Percentiles rank a stretch among this genome's conserved stretches.
Conservation (phyloP, 1,140 invertebrate species). For the Zaprionus camerounensis region DNA sequence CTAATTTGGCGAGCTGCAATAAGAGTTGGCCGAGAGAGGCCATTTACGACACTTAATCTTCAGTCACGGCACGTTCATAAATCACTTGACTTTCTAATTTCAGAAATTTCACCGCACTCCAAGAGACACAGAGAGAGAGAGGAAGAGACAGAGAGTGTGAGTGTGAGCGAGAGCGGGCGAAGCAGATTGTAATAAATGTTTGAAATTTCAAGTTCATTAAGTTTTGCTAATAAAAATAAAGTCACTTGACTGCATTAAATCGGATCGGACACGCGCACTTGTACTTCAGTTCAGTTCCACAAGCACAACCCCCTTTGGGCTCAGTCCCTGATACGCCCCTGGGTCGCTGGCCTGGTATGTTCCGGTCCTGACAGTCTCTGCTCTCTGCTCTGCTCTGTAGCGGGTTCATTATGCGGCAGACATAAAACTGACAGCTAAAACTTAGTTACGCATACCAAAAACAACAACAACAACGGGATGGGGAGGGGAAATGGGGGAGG, state of each 20-base stretch:
- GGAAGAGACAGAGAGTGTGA: background rate
- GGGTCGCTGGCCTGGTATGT: background rate
- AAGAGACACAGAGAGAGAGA: background rate
- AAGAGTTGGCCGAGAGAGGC: slow-evolving; percentile 1
- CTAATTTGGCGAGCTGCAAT: slow-evolving; percentile 12
- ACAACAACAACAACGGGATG: slow-evolving; percentile 24
- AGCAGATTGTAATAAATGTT: slow-evolving; percentile 73
- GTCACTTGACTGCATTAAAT: slow-evolving; percentile 80
- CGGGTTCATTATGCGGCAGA: slow-evolving; percentile 44
- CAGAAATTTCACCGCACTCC: slow-evolving; percentile 34
- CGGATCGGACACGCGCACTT: slow-evolving; percentile 77
- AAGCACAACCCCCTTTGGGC: slow-evolving; percentile 26
- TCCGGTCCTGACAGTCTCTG: background rate
- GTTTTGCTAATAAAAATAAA: slow-evolving; percentile 82
- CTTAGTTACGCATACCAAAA: slow-evolving; percentile 68
- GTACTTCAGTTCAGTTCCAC: slow-evolving; percentile 38
- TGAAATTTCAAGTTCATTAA: slow-evolving; percentile 80
- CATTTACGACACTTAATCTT: slow-evolving; percentile 36
- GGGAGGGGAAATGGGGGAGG: background rate
- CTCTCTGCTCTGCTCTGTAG: background rate
- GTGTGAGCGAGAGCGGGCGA: background rate
- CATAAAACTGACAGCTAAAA: slow-evolving; percentile 73
- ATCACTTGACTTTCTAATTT: slow-evolving; percentile 79
- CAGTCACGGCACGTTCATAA: slow-evolving; percentile 68
- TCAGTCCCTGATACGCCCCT: too few species aligned